These are phyloP conservation scores for Callyntrura guangdongensis DNA, from an alignment of 2,888 invertebrate species.

Conservation along the genomic window DNA sequence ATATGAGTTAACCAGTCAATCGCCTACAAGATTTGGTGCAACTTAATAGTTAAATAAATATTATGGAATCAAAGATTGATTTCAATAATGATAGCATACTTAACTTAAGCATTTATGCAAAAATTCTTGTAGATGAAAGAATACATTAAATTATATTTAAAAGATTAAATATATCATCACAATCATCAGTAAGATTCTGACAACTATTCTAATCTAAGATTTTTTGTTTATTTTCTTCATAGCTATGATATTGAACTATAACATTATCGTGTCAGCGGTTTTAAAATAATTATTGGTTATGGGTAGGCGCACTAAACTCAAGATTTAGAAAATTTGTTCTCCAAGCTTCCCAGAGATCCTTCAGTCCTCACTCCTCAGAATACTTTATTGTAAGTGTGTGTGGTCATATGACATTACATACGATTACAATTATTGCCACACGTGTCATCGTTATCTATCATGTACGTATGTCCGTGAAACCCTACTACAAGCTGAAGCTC, in stretches of 20 bases:
- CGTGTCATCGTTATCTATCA: not conserved
- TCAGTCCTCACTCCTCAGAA: too few species aligned
- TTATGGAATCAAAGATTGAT: not conserved
- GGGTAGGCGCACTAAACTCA: too few species aligned
- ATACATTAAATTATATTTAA: not conserved
- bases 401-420: too few species aligned
- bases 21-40: slow-evolving; percentile 46
- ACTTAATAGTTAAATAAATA: slow-evolving; percentile 14
- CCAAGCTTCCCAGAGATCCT: too few species aligned
- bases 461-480: not conserved
- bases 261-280: too few species aligned
- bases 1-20: slow-evolving; percentile 25
- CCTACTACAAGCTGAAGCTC: not conserved
- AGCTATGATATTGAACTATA: too few species aligned
- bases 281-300: too few species aligned
- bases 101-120: not conserved
- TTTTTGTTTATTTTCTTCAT: not conserved
- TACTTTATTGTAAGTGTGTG: too few species aligned
- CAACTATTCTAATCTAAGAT: too few species aligned
- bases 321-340: too few species aligned
- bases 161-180: slow-evolving; percentile 9
- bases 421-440: too few species aligned
- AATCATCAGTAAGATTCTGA: not conserved
- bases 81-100: not conserved
- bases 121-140: slow-evolving; percentile 46